phyloP scores from a whole-genome alignment of 2,797 vertebrate species.

The Myiothlypis chrysogaster region DNA sequence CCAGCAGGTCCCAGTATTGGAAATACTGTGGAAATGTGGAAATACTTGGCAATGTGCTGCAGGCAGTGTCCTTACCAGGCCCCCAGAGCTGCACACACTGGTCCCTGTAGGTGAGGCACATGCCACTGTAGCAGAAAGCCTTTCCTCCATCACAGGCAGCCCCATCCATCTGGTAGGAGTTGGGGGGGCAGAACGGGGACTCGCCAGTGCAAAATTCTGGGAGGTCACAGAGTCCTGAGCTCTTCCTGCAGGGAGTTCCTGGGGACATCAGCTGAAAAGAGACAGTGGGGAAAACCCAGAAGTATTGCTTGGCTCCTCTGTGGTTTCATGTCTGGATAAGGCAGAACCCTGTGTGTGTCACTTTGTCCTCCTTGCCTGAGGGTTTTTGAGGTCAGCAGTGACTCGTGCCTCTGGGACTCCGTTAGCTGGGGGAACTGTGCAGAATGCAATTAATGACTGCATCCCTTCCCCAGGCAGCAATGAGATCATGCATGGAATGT shows the following conservation, averaged over 20 bases:
- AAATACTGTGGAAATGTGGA: too few relatives aligned
- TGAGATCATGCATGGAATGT: not conserved
- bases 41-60: too few relatives aligned
- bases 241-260: slow-evolving; percentile 84
- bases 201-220: slow-evolving; percentile 91
- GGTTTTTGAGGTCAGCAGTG: not conserved
- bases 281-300: not conserved
- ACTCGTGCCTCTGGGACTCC: not conserved
- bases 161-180: slow-evolving; percentile 92
- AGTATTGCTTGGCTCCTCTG: not conserved
- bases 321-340: not conserved
- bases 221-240: slow-evolving; percentile 88
- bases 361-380: not conserved
- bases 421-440: not conserved
- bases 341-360: rapidly evolving
- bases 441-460: not conserved
- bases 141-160: slow-evolving; percentile 78
- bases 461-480: not conserved
- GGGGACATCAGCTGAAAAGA: slow-evolving; percentile 83
- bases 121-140: slow-evolving; percentile 97
- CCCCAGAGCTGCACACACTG: slow-evolving; percentile 95
- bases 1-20: not conserved
- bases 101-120: slow-evolving; percentile 92
- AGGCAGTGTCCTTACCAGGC: slow-evolving; percentile 75
- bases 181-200: slow-evolving; percentile 89